Evolutionary conservation across 2,113 vertebrate species (phyloP).

Genomic region (Cavia porcellus): DNA sequence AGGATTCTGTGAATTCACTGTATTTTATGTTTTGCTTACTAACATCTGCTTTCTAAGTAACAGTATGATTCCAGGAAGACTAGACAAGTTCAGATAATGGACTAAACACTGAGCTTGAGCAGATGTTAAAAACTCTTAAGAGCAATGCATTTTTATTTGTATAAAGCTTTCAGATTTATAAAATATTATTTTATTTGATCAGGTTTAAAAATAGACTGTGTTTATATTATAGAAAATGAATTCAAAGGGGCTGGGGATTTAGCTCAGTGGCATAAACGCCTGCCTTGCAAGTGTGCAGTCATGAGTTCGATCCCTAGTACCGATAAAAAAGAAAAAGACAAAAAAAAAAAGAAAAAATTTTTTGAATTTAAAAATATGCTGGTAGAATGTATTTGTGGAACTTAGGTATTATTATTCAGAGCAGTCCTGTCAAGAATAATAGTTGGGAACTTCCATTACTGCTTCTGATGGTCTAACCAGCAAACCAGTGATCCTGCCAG

Average conservation of each 20-base stretch:
- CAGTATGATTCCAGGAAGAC: constrained; percentile 1
- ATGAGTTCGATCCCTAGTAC: too few species aligned
- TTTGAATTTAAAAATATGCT: constrained; percentile 16
- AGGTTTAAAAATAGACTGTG: neutral
- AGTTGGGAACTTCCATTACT: constrained; percentile 32
- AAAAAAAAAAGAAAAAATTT: too few species aligned
- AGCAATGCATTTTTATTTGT: constrained; percentile 6
- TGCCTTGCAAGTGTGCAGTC: too few species aligned
- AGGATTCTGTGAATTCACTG: neutral
- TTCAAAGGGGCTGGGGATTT: neutral
- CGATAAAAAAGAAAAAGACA: too few species aligned
- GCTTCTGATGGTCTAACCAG: neutral
- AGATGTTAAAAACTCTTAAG: neutral
- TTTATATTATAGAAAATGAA: neutral
- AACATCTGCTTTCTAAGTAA: constrained; percentile 30
- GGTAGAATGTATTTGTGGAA: constrained; percentile 23
- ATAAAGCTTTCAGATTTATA: constrained; percentile 28
- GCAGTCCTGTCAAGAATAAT: neutral
- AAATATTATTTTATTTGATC: neutral
- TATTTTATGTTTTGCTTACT: constrained; percentile 48
- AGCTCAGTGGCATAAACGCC: too few species aligned
- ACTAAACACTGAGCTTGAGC: neutral
- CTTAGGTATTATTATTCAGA: constrained; percentile 34
- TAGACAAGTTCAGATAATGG: neutral
- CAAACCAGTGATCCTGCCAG: neutral